These are phyloP conservation scores for Crax fasciolata DNA, from an alignment of 2,797 vertebrate genomes.

Conservation along the genomic window DNA sequence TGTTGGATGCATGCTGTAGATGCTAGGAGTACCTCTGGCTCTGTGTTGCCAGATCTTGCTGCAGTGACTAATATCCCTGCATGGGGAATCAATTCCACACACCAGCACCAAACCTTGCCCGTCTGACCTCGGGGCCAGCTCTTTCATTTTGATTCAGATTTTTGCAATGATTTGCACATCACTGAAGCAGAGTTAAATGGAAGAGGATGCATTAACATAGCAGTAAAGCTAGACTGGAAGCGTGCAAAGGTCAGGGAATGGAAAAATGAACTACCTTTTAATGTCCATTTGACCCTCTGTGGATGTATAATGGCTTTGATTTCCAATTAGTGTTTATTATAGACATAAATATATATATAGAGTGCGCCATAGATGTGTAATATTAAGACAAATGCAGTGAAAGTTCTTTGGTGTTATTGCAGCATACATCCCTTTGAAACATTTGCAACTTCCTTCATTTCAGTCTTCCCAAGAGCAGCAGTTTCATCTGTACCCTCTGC, in stretches of 20 bases:
- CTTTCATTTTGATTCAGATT: slow-evolving; percentile 50
- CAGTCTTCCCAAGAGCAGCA: background rate
- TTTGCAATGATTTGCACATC: slow-evolving; percentile 35
- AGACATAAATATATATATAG: background rate
- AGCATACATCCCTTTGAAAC: background rate
- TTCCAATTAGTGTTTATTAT: slow-evolving; percentile 3
- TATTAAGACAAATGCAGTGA: background rate
- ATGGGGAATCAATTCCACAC: slow-evolving; percentile 1
- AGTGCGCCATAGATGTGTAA: background rate
- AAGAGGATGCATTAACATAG: slow-evolving; percentile 49
- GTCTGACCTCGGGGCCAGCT: slow-evolving; percentile 27
- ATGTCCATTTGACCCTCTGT: background rate
- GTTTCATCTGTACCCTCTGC: background rate
- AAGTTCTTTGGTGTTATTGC: background rate
- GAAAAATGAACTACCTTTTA: slow-evolving; percentile 14
- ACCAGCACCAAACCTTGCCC: background rate
- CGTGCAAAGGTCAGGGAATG: background rate
- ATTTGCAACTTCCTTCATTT: background rate
- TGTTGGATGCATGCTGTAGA: background rate
- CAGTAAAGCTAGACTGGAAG: slow-evolving; percentile 12
- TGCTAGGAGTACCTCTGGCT: background rate
- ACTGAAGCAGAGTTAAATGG: slow-evolving; percentile 32
- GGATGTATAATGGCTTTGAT: slow-evolving; percentile 39
- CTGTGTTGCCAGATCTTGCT: background rate
- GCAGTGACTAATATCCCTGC: background rate